These are phyloP conservation scores for Melanargia galathea DNA, from an alignment of 2,888 invertebrate species.

Conservation along the genomic window DNA sequence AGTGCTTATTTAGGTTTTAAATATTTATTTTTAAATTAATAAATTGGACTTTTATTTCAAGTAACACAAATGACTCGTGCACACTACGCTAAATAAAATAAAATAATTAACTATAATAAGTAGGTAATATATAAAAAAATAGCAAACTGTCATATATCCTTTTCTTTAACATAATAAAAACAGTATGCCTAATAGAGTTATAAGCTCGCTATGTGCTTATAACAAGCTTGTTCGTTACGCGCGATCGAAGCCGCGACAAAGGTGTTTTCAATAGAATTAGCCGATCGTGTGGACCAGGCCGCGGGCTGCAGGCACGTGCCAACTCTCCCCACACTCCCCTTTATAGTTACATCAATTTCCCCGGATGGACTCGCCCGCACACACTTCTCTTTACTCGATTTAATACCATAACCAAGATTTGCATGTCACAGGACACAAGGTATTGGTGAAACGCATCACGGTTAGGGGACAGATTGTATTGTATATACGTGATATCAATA, in stretches of 20 bases:
- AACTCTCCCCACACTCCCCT: constrained; percentile 54
- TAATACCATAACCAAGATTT: constrained; percentile 80
- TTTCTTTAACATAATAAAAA: constrained; percentile 1
- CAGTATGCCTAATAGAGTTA: constrained; percentile 17
- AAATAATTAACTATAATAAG: neutral
- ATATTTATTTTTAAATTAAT: neutral
- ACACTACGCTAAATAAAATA: too few relatives aligned
- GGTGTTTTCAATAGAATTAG: constrained; percentile 64
- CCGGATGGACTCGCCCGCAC: constrained; percentile 55
- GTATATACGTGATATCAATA: constrained; percentile 43
- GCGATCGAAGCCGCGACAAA: constrained; percentile 58
- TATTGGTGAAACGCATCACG: constrained; percentile 43
- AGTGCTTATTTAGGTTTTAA: too few relatives aligned
- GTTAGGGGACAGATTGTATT: constrained; percentile 40
- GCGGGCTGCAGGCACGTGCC: constrained; percentile 46
- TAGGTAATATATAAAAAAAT: neutral
- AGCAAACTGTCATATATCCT: neutral
- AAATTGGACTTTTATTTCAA: neutral
- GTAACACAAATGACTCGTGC: neutral
- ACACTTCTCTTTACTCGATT: constrained; percentile 69
- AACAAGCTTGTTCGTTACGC: constrained; percentile 50
- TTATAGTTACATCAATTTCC: constrained; percentile 73
- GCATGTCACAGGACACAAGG: constrained; percentile 73
- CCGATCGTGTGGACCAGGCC: constrained; percentile 57
- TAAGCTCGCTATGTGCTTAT: constrained; percentile 22